These are phyloP conservation scores for Eupithecia dodoneata DNA, from an alignment of 2,888 invertebrate species.

Conservation along the genomic window DNA sequence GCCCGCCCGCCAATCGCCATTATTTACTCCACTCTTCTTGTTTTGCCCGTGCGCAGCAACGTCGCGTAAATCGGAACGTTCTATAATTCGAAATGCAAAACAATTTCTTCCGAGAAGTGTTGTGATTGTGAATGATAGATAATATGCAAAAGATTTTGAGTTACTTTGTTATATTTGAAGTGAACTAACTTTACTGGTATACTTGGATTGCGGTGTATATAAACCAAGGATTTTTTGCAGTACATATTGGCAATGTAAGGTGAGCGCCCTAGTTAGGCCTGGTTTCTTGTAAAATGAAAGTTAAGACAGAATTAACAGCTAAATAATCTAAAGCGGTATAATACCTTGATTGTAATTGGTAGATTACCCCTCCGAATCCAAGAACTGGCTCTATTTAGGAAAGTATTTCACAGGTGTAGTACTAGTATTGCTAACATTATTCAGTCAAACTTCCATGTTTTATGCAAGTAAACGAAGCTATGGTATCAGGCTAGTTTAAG, in stretches of 20 bases:
- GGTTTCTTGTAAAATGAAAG: constrained; percentile 2
- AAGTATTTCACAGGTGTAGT: not conserved
- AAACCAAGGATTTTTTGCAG: constrained; percentile 1
- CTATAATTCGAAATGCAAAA: not conserved
- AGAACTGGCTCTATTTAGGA: not conserved
- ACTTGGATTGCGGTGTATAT: constrained; percentile 5
- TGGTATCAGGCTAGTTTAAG: not conserved
- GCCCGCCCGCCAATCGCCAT: not conserved
- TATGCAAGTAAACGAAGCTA: not conserved
- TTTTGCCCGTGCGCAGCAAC: constrained; percentile 3
- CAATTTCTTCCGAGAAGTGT: constrained; percentile 4
- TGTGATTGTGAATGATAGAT: not conserved
- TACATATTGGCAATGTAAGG: not conserved
- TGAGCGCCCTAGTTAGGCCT: constrained; percentile 5
- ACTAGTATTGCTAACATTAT: not conserved
- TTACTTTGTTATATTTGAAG: constrained; percentile 3
- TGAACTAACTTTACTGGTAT: not conserved
- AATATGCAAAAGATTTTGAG: constrained; percentile 3
- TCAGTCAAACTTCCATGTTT: not conserved
- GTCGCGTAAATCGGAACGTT: not conserved
- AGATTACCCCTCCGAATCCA: not conserved
- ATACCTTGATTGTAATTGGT: not conserved
- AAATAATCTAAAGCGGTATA: no score
- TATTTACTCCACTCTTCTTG: not conserved
- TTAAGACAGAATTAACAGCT: not conserved